A percentile compares a stretch with the other conserved stretches of the same genome.
Evolutionary conservation across 2,113 vertebrate species (phyloP).

Genomic region (Casuarius casuarius): DNA sequence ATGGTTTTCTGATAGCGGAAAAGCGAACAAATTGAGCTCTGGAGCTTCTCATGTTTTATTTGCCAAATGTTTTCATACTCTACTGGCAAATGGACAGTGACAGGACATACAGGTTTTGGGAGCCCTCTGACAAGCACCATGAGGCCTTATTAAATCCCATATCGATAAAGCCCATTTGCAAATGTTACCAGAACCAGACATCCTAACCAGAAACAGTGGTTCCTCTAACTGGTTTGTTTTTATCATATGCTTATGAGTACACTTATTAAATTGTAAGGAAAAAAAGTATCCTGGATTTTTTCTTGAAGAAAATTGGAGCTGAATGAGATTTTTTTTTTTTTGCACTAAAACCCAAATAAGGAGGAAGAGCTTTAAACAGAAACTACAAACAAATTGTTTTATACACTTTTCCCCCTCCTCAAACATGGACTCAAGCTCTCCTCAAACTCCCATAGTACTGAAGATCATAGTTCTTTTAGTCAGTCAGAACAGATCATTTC

Average conservation of each 20-base stretch:
- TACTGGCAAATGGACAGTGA: constrained; percentile 29
- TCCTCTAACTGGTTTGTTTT: background rate
- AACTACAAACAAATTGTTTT: rapidly evolving
- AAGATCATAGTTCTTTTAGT: background rate
- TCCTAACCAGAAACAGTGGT: background rate
- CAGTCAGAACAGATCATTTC: background rate
- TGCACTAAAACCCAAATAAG: background rate
- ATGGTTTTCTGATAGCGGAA: background rate
- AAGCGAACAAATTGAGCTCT: background rate
- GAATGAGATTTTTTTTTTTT: background rate
- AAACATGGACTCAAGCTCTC: background rate
- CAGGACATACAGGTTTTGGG: constrained; percentile 45
- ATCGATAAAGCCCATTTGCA: background rate
- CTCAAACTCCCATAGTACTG: background rate
- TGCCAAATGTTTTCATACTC: constrained; percentile 41
- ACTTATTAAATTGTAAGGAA: background rate
- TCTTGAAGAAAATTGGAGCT: background rate
- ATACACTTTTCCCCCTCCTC: background rate
- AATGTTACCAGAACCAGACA: background rate
- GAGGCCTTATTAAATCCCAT: background rate
- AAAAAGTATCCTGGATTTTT: background rate
- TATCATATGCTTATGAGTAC: background rate
- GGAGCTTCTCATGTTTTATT: constrained; percentile 36
- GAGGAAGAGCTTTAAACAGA: background rate
- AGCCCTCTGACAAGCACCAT: constrained; percentile 37